Conservation (phyloP, 2,113 vertebrate genomes). For the Chionodraco myersi region DNA sequence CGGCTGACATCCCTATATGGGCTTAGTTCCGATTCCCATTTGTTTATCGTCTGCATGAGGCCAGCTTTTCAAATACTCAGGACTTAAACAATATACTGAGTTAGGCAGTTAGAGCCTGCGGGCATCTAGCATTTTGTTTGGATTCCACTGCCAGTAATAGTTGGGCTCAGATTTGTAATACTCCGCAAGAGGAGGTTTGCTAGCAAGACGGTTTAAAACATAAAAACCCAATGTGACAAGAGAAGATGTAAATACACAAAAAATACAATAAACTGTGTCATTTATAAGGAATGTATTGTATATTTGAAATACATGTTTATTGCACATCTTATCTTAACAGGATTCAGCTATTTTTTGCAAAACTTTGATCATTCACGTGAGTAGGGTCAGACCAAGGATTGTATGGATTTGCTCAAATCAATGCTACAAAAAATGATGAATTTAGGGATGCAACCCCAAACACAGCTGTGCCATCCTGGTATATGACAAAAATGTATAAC, state of each 20-base stretch:
- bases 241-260: neutral
- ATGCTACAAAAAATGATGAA: neutral
- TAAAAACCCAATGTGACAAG: neutral
- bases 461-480: conserved; percentile 7
- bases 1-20: conserved; percentile 4
- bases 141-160: neutral
- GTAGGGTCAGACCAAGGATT: conserved; percentile 2
- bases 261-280: neutral
- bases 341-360: neutral
- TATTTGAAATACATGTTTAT: neutral
- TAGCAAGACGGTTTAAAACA: neutral
- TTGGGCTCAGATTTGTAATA: neutral
- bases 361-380: conserved; percentile 2
- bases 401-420: neutral
- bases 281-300: no score
- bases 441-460: conserved; percentile 1
- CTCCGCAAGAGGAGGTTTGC: neutral
- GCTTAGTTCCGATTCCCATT: conserved; percentile 24
- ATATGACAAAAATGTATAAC: neutral
- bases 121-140: conserved; percentile 5
- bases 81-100: conserved; percentile 1
- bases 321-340: neutral
- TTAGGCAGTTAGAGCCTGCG: neutral
- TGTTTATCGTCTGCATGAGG: neutral
- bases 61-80: neutral